Conservation (phyloP, 2,888 invertebrate species). For the Drosophila villosipedis region DNA sequence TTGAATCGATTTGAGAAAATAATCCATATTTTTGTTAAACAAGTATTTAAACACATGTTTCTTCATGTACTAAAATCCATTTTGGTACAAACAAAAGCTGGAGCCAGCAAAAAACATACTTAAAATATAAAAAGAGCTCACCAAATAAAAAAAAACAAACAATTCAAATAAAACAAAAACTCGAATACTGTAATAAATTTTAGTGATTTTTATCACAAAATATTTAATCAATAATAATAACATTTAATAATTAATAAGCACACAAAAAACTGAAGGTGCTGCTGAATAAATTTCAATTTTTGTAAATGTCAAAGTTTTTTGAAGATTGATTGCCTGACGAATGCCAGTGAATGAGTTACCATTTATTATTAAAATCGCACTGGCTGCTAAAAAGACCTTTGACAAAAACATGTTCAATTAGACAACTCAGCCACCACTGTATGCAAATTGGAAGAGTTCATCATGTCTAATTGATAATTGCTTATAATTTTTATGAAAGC, state of each 20-base stretch:
- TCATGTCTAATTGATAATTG: slow-evolving; percentile 8
- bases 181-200: not conserved
- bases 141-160: not conserved
- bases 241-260: not conserved
- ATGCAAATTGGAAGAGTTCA: not conserved
- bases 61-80: not conserved
- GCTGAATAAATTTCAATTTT: not conserved
- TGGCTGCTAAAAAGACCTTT: not conserved
- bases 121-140: not conserved
- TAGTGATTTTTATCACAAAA: not conserved
- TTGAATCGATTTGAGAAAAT: not conserved
- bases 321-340: not conserved
- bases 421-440: not conserved
- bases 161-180: not conserved
- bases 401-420: not conserved
- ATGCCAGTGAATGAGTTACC: no score
- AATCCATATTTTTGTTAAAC: not conserved
- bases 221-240: not conserved
- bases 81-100: not conserved
- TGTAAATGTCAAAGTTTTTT: not conserved
- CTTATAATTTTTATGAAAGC: slow-evolving; percentile 25
- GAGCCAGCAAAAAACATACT: not conserved
- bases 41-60: not conserved
- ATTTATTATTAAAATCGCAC: not conserved
- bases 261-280: not conserved